These are phyloP conservation scores for Anodontia alba DNA, from an alignment of 2,888 invertebrate species.

Conservation along the genomic window DNA sequence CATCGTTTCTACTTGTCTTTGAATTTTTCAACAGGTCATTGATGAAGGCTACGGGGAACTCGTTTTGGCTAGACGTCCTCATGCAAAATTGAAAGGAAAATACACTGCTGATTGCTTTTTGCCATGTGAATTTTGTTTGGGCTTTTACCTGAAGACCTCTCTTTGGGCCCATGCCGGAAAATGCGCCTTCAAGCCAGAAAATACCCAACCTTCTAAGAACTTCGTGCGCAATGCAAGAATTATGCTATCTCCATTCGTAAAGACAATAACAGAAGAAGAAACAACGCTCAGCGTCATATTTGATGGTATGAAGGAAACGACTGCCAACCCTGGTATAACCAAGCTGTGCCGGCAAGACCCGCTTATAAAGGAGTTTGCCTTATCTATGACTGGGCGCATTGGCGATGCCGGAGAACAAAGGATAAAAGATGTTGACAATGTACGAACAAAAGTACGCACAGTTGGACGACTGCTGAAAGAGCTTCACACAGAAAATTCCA, in stretches of 20 bases:
- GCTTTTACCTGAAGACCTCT: constrained; percentile 1
- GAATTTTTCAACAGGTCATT: constrained; percentile 18
- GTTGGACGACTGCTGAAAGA: constrained; percentile 27
- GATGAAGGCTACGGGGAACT: constrained; percentile 10
- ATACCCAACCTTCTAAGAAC: constrained; percentile 4
- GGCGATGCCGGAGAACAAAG: constrained; percentile 37
- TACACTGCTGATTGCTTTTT: constrained; percentile 7
- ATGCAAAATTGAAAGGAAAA: not conserved
- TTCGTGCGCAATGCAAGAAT: constrained; percentile 16
- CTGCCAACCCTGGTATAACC: constrained; percentile 33
- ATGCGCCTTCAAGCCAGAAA: constrained; percentile 6
- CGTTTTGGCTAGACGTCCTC: constrained; percentile 21
- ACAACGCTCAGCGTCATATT: not conserved
- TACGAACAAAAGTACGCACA: constrained; percentile 35
- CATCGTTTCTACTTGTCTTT: no score
- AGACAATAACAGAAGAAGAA: not conserved
- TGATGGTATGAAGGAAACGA: constrained; percentile 42
- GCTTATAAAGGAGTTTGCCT: constrained; percentile 33
- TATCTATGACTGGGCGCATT: constrained; percentile 18
- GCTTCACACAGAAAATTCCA: constrained; percentile 10
- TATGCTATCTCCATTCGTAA: constrained; percentile 13
- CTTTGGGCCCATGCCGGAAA: constrained; percentile 20
- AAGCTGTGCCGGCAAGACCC: constrained; percentile 23
- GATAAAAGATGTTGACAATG: constrained; percentile 38
- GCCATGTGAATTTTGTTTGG: constrained; percentile 33